These are phyloP conservation scores for Mythimna ferrago DNA, from an alignment of 2,888 invertebrate genomes.

Conservation along the genomic window DNA sequence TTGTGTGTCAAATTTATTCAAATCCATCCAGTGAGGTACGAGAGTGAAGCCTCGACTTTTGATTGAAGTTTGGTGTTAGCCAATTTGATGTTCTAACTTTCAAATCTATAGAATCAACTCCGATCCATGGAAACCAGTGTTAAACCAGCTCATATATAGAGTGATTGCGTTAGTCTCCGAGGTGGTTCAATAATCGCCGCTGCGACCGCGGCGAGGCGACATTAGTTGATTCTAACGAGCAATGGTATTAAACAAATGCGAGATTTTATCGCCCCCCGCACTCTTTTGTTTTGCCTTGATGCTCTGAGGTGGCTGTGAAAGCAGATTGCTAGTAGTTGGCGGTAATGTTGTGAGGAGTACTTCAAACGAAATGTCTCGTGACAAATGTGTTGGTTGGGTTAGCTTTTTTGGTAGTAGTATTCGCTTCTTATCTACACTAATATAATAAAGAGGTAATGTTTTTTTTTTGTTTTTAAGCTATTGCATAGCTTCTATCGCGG, in stretches of 20 bases:
- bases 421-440: too few species aligned
- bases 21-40: too few species aligned
- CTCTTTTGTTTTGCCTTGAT: constrained; percentile 81
- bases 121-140: constrained; percentile 63
- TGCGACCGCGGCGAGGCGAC: constrained; percentile 72
- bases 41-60: too few species aligned
- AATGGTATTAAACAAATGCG: constrained; percentile 88
- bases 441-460: too few species aligned
- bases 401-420: background rate
- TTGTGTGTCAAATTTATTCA: too few species aligned
- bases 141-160: constrained; percentile 59
- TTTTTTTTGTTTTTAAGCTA: too few species aligned
- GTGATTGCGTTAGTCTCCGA: constrained; percentile 65
- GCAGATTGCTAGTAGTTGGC: constrained; percentile 72
- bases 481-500: too few species aligned
- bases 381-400: constrained; percentile 22
- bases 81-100: too few species aligned
- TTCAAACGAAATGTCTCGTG: constrained; percentile 53
- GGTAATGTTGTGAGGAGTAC: constrained; percentile 62
- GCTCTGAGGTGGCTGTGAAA: constrained; percentile 78
- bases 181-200: constrained; percentile 75
- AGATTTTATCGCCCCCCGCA: constrained; percentile 85
- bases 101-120: background rate
- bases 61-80: too few species aligned
- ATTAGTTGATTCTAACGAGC: constrained; percentile 87